Percentiles rank a stretch among this genome's conserved stretches.
These are phyloP conservation scores for Scatophagus argus DNA, from an alignment of 2,113 vertebrate genomes.

Conservation along the genomic window DNA sequence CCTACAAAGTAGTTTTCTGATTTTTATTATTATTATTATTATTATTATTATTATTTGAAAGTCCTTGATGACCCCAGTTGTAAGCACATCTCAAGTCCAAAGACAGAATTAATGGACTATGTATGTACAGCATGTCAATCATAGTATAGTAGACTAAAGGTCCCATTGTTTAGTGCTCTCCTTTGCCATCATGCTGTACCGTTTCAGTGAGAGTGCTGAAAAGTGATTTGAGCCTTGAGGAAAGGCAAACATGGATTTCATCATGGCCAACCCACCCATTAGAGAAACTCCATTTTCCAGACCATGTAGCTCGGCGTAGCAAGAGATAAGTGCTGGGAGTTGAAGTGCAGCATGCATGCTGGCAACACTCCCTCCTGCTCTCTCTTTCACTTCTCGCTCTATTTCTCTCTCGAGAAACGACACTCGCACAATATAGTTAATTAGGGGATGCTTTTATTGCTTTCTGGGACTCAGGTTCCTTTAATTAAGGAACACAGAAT, in stretches of 20 bases:
- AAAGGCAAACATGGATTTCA: slow-evolving; percentile 63
- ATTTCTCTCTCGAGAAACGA: slow-evolving; percentile 64
- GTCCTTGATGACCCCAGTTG: too few relatives aligned
- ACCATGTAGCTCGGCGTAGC: slow-evolving; percentile 57
- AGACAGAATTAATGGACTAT: neutral
- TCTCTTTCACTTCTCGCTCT: slow-evolving; percentile 39
- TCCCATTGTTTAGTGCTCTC: slow-evolving; percentile 20
- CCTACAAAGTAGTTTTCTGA: neutral
- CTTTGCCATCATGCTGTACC: neutral
- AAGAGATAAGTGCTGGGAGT: slow-evolving; percentile 75
- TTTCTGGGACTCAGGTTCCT: slow-evolving; percentile 80
- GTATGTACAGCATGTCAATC: neutral
- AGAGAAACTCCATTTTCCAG: slow-evolving; percentile 72
- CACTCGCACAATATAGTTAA: slow-evolving; percentile 81
- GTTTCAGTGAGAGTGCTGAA: slow-evolving; percentile 15
- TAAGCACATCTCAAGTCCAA: too few relatives aligned
- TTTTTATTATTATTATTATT: too few relatives aligned
- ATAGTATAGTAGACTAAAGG: neutral
- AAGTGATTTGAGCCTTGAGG: slow-evolving; percentile 74
- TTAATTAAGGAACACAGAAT: slow-evolving; percentile 83
- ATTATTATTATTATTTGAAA: too few relatives aligned
- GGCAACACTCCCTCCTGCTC: slow-evolving; percentile 27
- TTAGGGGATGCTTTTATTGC: slow-evolving; percentile 83
- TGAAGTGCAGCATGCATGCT: slow-evolving; percentile 54
- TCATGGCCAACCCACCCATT: slow-evolving; percentile 60